These are phyloP conservation scores for Pseudopleuronectes americanus DNA, from an alignment of 2,797 vertebrate genomes.

Conservation along the genomic window DNA sequence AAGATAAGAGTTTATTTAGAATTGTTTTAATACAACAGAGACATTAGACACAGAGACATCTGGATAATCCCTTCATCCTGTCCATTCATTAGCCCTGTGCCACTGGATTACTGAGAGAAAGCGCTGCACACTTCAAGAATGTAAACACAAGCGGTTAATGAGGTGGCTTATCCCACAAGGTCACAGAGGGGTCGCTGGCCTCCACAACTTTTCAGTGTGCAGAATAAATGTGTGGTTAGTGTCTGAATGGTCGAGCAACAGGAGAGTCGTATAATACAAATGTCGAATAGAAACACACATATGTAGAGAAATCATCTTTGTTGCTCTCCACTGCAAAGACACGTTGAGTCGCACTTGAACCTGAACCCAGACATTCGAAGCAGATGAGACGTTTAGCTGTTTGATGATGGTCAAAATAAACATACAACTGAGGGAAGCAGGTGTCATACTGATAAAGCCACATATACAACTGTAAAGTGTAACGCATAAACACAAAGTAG, in stretches of 20 bases:
- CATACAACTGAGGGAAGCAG: too few species aligned
- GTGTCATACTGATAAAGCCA: too few species aligned
- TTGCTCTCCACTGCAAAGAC: background rate
- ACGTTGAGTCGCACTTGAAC: slow-evolving; percentile 1
- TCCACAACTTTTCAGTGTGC: slow-evolving; percentile 2
- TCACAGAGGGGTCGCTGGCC: slow-evolving; percentile 10
- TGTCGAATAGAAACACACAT: background rate
- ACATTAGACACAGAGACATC: background rate
- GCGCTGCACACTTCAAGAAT: background rate
- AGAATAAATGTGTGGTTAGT: background rate
- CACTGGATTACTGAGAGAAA: slow-evolving; percentile 46
- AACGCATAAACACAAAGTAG: too few species aligned
- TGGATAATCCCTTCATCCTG: background rate
- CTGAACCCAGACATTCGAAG: slow-evolving; percentile 2
- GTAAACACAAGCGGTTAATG: slow-evolving; percentile 36
- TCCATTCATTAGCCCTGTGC: slow-evolving; percentile 26
- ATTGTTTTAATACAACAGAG: background rate
- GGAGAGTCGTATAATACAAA: background rate
- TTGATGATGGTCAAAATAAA: too few species aligned
- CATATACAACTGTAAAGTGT: too few species aligned
- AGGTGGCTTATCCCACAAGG: slow-evolving; percentile 40
- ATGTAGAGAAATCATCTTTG: background rate
- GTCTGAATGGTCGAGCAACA: background rate
- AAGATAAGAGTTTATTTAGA: background rate
- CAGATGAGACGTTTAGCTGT: too few species aligned